Evolutionary conservation across 2,113 vertebrate genomes (phyloP).

Genomic region (Enhydra lutris): DNA sequence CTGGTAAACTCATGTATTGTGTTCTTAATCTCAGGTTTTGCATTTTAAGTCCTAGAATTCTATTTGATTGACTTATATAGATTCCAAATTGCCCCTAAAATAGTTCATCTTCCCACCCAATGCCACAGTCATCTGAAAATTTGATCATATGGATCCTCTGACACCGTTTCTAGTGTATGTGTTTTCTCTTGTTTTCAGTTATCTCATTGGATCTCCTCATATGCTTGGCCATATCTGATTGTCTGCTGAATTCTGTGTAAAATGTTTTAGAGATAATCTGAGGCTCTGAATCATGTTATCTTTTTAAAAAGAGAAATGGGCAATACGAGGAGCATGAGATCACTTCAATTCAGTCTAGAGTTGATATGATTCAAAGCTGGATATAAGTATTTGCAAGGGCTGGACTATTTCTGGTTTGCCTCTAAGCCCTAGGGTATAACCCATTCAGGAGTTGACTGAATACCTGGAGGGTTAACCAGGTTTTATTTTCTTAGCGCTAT

Average conservation of each 20-base stretch:
- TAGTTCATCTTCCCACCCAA: not conserved
- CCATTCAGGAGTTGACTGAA: not conserved
- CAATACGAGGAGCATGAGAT: not conserved
- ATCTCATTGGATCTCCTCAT: not conserved
- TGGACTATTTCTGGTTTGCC: not conserved
- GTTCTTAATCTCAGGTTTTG: not conserved
- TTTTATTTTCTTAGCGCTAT: not conserved
- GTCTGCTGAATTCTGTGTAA: not conserved
- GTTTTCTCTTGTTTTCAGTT: not conserved
- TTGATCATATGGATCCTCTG: not conserved
- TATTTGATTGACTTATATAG: not conserved
- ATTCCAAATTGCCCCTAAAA: not conserved
- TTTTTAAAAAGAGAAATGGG: not conserved
- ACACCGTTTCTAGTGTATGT: not conserved
- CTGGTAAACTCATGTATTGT: not conserved
- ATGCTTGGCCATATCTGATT: not conserved
- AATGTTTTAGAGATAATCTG: not conserved
- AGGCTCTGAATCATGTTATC: not conserved
- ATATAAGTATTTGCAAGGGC: not conserved
- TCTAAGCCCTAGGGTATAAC: not conserved
- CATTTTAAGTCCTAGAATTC: conserved; percentile 5
- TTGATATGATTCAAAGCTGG: not conserved
- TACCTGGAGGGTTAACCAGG: not conserved
- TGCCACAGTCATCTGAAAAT: not conserved
- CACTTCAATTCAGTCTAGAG: not conserved